Evolutionary conservation across 2,113 vertebrate species (phyloP).

Genomic region (Phasianus colchicus): DNA sequence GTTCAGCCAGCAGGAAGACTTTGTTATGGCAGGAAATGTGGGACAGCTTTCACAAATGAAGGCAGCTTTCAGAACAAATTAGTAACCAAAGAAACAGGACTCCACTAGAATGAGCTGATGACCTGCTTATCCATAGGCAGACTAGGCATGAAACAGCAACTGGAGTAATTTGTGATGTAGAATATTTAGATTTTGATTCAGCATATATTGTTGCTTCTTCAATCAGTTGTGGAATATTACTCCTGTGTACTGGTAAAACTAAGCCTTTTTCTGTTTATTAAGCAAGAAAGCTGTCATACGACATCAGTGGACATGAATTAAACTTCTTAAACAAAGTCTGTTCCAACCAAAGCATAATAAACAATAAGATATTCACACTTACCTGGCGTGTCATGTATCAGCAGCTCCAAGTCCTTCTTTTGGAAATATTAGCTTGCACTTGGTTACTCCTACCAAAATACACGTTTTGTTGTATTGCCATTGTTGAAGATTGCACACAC

Average conservation of each 20-base stretch:
- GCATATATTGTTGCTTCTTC: not conserved
- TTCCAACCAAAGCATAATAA: not conserved
- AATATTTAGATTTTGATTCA: conserved; percentile 27
- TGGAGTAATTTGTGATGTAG: not conserved
- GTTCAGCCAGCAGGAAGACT: conserved; percentile 15
- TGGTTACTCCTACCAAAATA: not conserved
- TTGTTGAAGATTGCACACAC: not conserved
- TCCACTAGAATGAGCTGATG: not conserved
- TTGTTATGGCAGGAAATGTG: not conserved
- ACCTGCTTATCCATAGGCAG: not conserved
- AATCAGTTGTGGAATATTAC: not conserved
- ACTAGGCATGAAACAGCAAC: not conserved
- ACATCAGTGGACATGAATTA: not conserved
- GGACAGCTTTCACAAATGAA: not conserved
- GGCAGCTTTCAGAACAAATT: not conserved
- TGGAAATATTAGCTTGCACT: not conserved
- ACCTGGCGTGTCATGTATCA: not conserved
- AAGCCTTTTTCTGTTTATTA: not conserved
- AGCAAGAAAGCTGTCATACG: not conserved
- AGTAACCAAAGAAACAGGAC: not conserved
- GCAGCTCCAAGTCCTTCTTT: not conserved
- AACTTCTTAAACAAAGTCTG: not conserved
- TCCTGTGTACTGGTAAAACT: not conserved
- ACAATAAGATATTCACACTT: fast-evolving
- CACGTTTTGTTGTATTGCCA: not conserved